These are phyloP conservation scores for Brachionus sp. DNA, from an alignment of 1,140 invertebrate genomes.

Conservation along the genomic window DNA sequence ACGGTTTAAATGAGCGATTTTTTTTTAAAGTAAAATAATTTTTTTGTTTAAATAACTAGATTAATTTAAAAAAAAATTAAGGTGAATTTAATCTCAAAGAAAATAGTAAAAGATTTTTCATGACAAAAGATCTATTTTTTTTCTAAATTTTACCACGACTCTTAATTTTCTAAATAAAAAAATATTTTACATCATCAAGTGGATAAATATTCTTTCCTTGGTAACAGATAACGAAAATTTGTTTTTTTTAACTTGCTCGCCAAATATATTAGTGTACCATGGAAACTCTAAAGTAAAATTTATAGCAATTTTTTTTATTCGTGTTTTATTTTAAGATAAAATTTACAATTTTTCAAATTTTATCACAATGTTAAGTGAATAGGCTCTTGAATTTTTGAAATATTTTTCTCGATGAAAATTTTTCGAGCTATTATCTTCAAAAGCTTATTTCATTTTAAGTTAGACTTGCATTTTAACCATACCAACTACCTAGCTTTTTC, in stretches of 20 bases:
- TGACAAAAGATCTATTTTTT: not conserved
- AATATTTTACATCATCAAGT: not conserved
- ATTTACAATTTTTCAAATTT: slow-evolving; percentile 9
- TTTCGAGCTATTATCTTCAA: not conserved
- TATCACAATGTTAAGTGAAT: not conserved
- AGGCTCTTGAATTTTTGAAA: not conserved
- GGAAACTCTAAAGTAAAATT: not conserved
- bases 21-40: not conserved
- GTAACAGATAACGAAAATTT: not conserved
- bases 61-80: not conserved
- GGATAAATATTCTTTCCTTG: not conserved
- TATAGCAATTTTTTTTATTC: not conserved
- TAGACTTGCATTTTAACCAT: not conserved
- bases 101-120: not conserved
- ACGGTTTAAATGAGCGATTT: not conserved
- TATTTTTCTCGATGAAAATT: not conserved
- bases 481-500: not conserved
- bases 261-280: not conserved
- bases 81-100: not conserved
- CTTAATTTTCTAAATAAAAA: not conserved
- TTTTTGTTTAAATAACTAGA: not conserved
- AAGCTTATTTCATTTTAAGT: not conserved
- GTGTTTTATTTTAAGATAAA: not conserved
- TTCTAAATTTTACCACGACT: not conserved
- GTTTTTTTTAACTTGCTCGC: not conserved